Evolutionary conservation across 2,113 vertebrate genomes (phyloP), one percentile per base, ranked within the genome.

Genomic region (Cyphomyrus plagiostoma): DNA sequence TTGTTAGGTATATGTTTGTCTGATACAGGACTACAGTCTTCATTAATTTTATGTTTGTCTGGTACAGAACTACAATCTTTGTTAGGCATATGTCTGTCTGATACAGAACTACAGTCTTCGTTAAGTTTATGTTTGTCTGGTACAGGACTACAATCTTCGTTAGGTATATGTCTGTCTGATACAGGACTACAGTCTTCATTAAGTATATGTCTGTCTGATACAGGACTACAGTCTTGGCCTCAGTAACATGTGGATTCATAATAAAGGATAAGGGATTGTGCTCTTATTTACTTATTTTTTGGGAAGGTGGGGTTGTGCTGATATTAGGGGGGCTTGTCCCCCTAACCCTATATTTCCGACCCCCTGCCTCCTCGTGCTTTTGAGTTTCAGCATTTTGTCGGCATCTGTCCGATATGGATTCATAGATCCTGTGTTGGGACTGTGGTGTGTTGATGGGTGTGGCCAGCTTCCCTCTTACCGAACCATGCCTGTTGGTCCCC

Each of bases 401-500:
- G 8, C 39, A 10, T 84, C 45, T 3, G 10, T 13, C 70, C 30
- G 4, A 77, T 39, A 39, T 23, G 13, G 30, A 35, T 77, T 77
- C 70, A 17, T 77, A 19, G 70, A 8, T 7, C 35, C 74, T 8
- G 74, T 19, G 74, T 17, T 77, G 1, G 17, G 74, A 77, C 15
- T 19, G 30, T 77, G 35, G 5, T 15, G 4, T 19, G 74, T 42
- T 3, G 35, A 77, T 35, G 6, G 35, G 74, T 19, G 35, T 2
- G 3, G 74, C 2, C 35, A 2, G 5, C 74, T 80, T 19, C 35
- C 35, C n/a, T 17, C 96, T 97, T 95, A 97, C 97, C 97, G 52
- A 97, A 97, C 97, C 97, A 97, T 0, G 97, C 97, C 91, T 97
- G 97, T 90, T 97, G 97, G 84, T 97, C 97, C 0, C 96, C 97